These are phyloP conservation scores for Amazona vittata DNA, from an alignment of 2,113 vertebrate genomes.

Conservation along the genomic window DNA sequence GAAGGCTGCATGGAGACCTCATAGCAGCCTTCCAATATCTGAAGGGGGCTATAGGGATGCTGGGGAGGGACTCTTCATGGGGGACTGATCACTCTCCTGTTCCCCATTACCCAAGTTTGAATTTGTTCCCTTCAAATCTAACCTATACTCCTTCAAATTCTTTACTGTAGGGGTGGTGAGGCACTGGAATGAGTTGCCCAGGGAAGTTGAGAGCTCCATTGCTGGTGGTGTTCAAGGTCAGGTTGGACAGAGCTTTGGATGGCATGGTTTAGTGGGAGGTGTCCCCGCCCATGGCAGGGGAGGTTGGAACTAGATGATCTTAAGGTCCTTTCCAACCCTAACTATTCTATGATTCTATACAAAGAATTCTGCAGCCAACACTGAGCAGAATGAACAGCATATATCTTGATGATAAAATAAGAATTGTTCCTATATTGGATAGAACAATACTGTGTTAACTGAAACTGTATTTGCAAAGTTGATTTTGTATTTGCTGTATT, in stretches of 20 bases:
- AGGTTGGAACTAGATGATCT: not conserved
- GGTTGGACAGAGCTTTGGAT: too few relatives aligned
- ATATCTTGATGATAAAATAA: not conserved
- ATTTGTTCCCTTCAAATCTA: too few relatives aligned
- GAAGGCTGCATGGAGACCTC: not conserved
- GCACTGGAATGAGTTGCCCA: too few relatives aligned
- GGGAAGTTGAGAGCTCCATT: too few relatives aligned
- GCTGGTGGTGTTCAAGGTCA: too few relatives aligned
- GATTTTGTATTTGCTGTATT: not conserved
- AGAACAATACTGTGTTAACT: not conserved
- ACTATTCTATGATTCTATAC: not conserved
- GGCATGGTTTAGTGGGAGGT: not conserved
- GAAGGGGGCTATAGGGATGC: too few relatives aligned
- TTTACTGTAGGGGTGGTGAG: too few relatives aligned
- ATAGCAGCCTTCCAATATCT: not conserved
- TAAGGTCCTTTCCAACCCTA: not conserved
- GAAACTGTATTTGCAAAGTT: not conserved
- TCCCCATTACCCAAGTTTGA: too few relatives aligned
- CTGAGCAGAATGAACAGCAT: not conserved
- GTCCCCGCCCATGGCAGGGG: too few relatives aligned
- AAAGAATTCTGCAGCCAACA: not conserved
- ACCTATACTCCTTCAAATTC: too few relatives aligned
- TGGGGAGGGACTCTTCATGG: not conserved
- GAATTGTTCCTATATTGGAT: not conserved
- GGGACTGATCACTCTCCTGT: too few relatives aligned